Conservation (phyloP, 2,888 invertebrate genomes). For the Monochamus alternatus region DNA sequence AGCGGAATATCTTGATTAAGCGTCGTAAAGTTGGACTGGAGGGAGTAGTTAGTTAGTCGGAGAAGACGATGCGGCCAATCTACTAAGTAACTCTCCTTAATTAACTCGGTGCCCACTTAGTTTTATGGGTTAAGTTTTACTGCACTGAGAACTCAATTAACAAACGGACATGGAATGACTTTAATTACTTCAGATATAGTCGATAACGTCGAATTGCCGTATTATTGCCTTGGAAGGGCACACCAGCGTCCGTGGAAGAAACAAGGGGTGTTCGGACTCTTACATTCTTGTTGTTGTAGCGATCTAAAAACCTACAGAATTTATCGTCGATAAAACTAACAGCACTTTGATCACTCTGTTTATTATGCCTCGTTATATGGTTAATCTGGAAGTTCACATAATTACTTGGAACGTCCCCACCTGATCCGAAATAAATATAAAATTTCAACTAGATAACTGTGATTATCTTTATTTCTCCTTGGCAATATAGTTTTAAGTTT, state of each 20-base stretch:
- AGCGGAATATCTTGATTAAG: constrained; percentile 57
- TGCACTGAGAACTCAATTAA: constrained; percentile 65
- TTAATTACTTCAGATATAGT: constrained; percentile 60
- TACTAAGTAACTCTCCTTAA: constrained; percentile 59
- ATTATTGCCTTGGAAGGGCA: not conserved
- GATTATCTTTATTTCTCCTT: no score
- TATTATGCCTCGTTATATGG: constrained; percentile 9
- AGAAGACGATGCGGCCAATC: constrained; percentile 50
- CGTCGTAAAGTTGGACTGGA: constrained; percentile 61
- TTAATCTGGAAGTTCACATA: not conserved
- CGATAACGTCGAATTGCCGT: constrained; percentile 27
- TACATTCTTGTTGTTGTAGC: not conserved
- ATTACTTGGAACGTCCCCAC: not conserved
- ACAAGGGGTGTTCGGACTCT: constrained; percentile 4
- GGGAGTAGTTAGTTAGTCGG: constrained; percentile 43
- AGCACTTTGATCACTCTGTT: constrained; percentile 15
- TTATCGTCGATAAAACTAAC: constrained; percentile 21
- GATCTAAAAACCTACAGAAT: not conserved
- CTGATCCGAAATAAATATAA: no score
- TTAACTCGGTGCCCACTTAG: constrained; percentile 64
- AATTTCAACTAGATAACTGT: no score
- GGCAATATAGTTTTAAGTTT: no score
- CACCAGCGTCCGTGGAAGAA: constrained; percentile 14
- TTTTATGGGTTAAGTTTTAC: constrained; percentile 66
- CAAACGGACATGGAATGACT: constrained; percentile 58